Base-by-base conservation (phyloP, 2,113 vertebrate species). In the Phalacrocorax carbo region DNA sequence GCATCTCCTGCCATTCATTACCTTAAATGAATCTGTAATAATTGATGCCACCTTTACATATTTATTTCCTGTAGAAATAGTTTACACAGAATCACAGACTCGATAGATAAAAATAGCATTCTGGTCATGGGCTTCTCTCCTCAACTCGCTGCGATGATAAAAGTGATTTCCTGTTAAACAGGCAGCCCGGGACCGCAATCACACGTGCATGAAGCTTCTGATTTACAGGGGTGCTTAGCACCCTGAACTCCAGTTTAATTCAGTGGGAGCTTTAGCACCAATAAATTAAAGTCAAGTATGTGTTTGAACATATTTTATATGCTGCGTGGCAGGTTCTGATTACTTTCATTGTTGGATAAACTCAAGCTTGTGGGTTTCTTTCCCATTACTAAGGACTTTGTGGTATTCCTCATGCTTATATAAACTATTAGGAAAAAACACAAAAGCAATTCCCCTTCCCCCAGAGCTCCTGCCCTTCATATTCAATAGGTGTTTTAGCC, bases 41-140 rank as follows among this genome's bases (percentile, higher is more conserved):
- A 89, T 97, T 97, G 96, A 96, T 94, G 85, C 93, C 54, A 88
- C 93, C n/a, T 84, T 94, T 86, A 95, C 42, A 40, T 85, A 88
- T 96, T 97, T 97, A 94, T 96, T 97, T 97, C 92, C 97, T 96
- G 72, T 79, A 80, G 96, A 95, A 97, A 76, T 38, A 85, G 92
- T 93, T 93, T 91, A 71, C 64, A 78, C 36, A 61, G 30, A 79
- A 40, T 87, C 88, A 58, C 69, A 80, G 69, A 96, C 92, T 46
- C 3, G 4, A 71, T 54, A 89, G 94, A 88, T 77, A 96, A 87
- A 96, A 94, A 89, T 75, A 71, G 44, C 69, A 51, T 95, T 96
- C 72, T 94, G 75, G 76, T 86, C 82, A 57, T 94, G 81, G 81
- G 83, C 55, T 90, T 90, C 57, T 95, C 82, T 89, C 44, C 82